Evolutionary conservation across 2,888 invertebrate genomes (phyloP), one percentile per base, ranked within the genome.

Genomic region (Alloplasta piceator): DNA sequence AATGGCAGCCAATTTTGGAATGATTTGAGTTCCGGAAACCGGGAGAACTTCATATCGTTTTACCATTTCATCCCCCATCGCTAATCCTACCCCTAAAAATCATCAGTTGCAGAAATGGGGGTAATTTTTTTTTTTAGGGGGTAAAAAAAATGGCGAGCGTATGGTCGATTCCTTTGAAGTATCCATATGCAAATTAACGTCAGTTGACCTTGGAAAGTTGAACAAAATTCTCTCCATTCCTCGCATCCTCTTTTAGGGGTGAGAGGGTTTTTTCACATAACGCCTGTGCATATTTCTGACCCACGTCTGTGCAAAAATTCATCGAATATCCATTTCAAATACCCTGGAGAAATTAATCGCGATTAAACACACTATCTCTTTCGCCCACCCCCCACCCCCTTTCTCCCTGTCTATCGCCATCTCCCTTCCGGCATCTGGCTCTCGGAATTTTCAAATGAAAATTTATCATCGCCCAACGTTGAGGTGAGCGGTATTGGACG

Each of bases 311-410:
- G 52, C 58, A 14, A 68, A 72, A 80, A 72, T 73, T 46, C 72
- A 79, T 76, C 76, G 80, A 72, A 68, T 72, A 80, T 72, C 68
- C 63, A 80, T 76, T 64, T 76, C 72, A 6, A 41, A 71, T 9
- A 63, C 76, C 72, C 80, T 38, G 56, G 72, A 72, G 80, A 80
- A 80, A 80, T 80, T 63, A 80, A 72, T 67, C 50, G 67, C 48
- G 61, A 76, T 76, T 55, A 67, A 61, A 80, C 61, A 67, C 63
- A 61, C 48, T 48, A 26, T 26, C 26, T 26, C 26, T 26, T 26
- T 26, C 3, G 26, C 26, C 26, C 26, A 26, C 26, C 26, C 26
- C 26, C 26, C 3, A 3, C 26, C 26, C 26, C 3, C 26, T 26
- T 26, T 26, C 26, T 26, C 26, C 3, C 26, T 26, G 26, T 26